These are phyloP conservation scores for Chloebia gouldiae DNA, from an alignment of 2,113 vertebrate genomes.

Conservation along the genomic window DNA sequence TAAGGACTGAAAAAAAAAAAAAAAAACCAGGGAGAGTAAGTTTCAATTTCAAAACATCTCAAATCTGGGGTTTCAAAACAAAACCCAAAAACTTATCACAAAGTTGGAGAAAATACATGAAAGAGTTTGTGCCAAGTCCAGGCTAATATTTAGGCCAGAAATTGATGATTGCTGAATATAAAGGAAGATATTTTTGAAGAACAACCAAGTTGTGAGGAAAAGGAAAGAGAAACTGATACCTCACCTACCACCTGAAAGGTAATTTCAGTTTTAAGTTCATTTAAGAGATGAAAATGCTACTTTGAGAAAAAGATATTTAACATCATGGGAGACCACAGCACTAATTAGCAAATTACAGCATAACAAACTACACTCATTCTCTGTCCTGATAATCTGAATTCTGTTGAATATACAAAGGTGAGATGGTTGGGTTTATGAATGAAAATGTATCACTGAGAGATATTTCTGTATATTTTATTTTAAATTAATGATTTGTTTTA, in stretches of 20 bases:
- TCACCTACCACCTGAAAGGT: background rate
- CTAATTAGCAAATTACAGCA: background rate
- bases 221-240: background rate
- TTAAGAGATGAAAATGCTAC: background rate
- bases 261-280: background rate
- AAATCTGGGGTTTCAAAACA: background rate
- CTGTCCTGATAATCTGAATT: background rate
- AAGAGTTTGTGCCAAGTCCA: background rate
- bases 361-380: background rate
- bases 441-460: background rate
- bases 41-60: background rate
- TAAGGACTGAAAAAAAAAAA: background rate
- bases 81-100: background rate
- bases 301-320: background rate
- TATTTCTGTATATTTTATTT: no score
- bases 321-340: background rate
- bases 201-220: background rate
- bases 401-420: accelerated
- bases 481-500: background rate
- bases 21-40: background rate
- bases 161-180: background rate
- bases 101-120: background rate
- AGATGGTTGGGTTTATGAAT: background rate
- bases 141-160: background rate
- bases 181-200: background rate